Evolutionary conservation across 2,888 invertebrate genomes (phyloP).

Genomic region (Sepiola atlantica): DNA sequence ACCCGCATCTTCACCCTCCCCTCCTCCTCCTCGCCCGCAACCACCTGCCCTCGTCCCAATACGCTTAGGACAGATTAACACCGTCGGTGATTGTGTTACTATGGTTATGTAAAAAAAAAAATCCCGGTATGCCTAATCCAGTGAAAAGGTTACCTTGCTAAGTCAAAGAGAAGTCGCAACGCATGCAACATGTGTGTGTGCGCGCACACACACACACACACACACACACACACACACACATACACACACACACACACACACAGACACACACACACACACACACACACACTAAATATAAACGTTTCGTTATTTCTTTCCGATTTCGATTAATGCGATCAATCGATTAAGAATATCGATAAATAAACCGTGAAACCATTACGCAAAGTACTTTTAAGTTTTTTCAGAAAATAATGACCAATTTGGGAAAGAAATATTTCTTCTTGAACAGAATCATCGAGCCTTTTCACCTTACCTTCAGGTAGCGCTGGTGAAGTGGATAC

Average conservation of each 20-base stretch:
- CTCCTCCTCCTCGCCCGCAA: neutral
- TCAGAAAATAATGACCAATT: too few relatives aligned
- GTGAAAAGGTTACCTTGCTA: slow-evolving; percentile 11
- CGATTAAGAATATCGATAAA: neutral
- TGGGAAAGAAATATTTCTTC: too few relatives aligned
- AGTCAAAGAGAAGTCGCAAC: neutral
- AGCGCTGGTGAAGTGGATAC: too few relatives aligned
- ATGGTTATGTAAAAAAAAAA: slow-evolving; percentile 22
- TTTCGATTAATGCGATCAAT: neutral
- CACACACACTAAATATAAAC: neutral
- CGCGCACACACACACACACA: neutral
- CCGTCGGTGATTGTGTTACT: neutral
- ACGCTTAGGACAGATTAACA: slow-evolving; percentile 42
- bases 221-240: neutral
- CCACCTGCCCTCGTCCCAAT: slow-evolving; percentile 14
- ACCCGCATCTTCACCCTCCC: too few relatives aligned
- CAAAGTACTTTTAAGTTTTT: too few relatives aligned
- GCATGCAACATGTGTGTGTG: neutral
- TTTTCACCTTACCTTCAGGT: too few relatives aligned
- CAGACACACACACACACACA: neutral
- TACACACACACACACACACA: neutral
- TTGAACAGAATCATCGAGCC: too few relatives aligned
- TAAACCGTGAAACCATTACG: neutral
- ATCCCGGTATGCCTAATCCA: slow-evolving; percentile 3
- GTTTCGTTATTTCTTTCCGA: neutral